Evolutionary conservation across 2,888 invertebrate species (phyloP).

Genomic region (Lasioglossum leucozonium): DNA sequence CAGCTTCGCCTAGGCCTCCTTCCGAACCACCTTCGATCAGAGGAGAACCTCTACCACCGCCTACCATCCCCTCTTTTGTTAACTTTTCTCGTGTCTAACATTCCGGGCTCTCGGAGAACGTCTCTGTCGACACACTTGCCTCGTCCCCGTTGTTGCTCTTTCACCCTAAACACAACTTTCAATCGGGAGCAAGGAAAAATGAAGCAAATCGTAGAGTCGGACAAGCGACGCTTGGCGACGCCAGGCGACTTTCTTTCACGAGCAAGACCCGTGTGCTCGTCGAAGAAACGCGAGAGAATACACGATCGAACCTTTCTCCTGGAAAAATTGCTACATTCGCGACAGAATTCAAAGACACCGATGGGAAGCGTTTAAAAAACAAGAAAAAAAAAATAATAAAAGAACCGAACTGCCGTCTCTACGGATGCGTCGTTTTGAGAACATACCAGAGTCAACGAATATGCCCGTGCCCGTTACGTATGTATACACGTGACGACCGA

Average conservation of each 20-base stretch:
- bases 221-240: background rate
- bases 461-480: background rate
- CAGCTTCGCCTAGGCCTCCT: background rate
- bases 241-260: background rate
- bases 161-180: background rate
- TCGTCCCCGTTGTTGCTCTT: conserved; percentile 9
- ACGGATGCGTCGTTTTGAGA: conserved; percentile 17
- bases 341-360: background rate
- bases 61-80: background rate
- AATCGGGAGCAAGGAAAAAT: background rate
- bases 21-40: background rate
- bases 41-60: background rate
- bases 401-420: conserved; percentile 62
- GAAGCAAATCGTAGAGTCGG: background rate
- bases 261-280: background rate
- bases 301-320: background rate
- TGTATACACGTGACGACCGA: conserved; percentile 2
- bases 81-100: conserved; percentile 5
- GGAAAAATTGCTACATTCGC: background rate
- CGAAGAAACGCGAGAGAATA: background rate
- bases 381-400: background rate
- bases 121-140: conserved; percentile 1
- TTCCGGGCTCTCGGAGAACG: background rate
- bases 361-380: background rate
- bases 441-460: background rate